Evolutionary conservation across 2,113 vertebrate genomes (phyloP).

Genomic region (Gopherus flavomarginatus): DNA sequence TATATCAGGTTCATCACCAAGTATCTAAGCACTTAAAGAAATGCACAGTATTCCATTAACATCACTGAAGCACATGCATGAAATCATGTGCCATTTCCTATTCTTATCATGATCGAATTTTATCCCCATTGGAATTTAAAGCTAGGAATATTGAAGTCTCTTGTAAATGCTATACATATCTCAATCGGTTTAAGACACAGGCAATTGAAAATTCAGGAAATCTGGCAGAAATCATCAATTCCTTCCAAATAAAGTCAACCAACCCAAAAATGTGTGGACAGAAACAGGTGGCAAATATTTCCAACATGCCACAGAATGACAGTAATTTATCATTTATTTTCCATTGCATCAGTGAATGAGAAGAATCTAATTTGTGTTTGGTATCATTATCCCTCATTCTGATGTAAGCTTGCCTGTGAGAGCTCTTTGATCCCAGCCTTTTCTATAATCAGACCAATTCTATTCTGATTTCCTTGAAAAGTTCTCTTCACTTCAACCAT

Average conservation of each 20-base stretch:
- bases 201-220: not conserved
- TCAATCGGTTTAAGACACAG: not conserved
- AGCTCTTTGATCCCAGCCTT: conserved; percentile 76
- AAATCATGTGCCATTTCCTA: not conserved
- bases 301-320: not conserved
- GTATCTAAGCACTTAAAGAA: not conserved
- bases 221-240: not conserved
- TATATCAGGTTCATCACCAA: not conserved
- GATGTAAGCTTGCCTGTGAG: not conserved
- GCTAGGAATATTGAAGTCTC: not conserved
- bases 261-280: not conserved
- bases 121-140: not conserved
- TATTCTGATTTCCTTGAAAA: conserved; percentile 71
- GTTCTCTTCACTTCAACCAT: conserved; percentile 70
- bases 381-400: not conserved
- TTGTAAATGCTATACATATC: not conserved
- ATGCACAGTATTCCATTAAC: not conserved
- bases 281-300: not conserved
- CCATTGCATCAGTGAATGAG: not conserved
- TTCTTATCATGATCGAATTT: not conserved
- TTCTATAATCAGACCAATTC: conserved; percentile 45
- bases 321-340: not conserved
- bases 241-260: rapidly evolving
- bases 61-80: rapidly evolving
- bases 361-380: not conserved